Conservation (phyloP, 2,113 vertebrate genomes). For the Uropsilus gracilis region DNA sequence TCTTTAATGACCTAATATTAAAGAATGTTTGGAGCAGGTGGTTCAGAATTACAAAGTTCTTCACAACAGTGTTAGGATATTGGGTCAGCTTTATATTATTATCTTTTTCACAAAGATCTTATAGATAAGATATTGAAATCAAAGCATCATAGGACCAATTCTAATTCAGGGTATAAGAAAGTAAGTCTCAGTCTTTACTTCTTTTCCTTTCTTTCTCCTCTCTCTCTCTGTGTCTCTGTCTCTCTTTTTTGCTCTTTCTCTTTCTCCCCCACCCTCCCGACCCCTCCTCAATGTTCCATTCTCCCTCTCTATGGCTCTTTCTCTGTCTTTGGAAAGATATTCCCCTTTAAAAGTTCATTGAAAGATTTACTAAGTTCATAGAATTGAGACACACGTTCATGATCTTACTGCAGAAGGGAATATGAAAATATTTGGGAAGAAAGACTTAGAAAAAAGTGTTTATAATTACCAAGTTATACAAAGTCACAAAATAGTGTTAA, state of each 20-base stretch:
- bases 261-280: too few species aligned
- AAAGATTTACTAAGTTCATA: too few species aligned
- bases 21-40: neutral
- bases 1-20: neutral
- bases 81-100: neutral
- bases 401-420: neutral
- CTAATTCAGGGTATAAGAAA: neutral
- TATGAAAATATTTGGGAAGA: neutral
- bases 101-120: neutral
- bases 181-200: neutral
- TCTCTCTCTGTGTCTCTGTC: too few species aligned
- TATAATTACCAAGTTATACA: neutral
- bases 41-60: neutral
- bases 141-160: neutral
- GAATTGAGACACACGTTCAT: too few species aligned
- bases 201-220: too few species aligned
- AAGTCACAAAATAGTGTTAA: neutral
- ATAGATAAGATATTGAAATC: neutral
- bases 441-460: neutral
- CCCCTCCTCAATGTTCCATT: too few species aligned
- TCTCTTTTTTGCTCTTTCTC: too few species aligned
- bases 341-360: too few species aligned
- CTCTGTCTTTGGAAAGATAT: too few species aligned
- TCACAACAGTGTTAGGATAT: neutral
- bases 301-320: too few species aligned